Conservation (phyloP, 2,113 vertebrate species). For the Oreotrochilus melanogaster region DNA sequence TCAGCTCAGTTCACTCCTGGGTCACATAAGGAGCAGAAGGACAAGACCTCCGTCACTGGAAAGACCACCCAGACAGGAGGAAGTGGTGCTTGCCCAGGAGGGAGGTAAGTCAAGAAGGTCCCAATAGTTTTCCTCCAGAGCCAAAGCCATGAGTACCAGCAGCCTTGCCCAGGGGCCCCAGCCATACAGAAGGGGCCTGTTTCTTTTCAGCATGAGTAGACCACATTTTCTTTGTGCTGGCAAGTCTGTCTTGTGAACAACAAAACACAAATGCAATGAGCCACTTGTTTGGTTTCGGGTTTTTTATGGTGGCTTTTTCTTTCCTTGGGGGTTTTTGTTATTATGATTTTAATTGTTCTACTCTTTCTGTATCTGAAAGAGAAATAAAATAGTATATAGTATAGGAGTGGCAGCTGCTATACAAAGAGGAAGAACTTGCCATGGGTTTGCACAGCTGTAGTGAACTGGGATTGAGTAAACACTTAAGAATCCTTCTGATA, state of each 20-base stretch:
- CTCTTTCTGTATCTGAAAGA: not conserved
- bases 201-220: slow-evolving; percentile 11
- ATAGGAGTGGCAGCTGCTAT: not conserved
- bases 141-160: not conserved
- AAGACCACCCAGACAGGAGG: slow-evolving; percentile 54
- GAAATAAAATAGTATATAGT: not conserved
- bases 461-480: not conserved
- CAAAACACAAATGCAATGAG: slow-evolving; percentile 11
- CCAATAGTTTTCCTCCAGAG: not conserved
- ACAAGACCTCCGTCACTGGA: slow-evolving; percentile 15
- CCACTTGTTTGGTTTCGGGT: not conserved
- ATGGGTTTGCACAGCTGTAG: not conserved
- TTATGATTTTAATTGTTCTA: not conserved
- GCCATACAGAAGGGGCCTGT: not conserved
- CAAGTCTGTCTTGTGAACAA: not conserved
- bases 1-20: slow-evolving; percentile 34
- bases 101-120: slow-evolving; percentile 18
- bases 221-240: not conserved
- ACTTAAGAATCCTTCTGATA: not conserved
- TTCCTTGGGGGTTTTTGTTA: not conserved
- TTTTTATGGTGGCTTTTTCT: not conserved
- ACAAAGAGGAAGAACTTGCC: not conserved
- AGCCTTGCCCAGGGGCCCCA: not conserved
- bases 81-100: not conserved
- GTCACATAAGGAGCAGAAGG: slow-evolving; percentile 29